Conservation (phyloP, 2,113 vertebrate genomes). For the Pipa parva region DNA sequence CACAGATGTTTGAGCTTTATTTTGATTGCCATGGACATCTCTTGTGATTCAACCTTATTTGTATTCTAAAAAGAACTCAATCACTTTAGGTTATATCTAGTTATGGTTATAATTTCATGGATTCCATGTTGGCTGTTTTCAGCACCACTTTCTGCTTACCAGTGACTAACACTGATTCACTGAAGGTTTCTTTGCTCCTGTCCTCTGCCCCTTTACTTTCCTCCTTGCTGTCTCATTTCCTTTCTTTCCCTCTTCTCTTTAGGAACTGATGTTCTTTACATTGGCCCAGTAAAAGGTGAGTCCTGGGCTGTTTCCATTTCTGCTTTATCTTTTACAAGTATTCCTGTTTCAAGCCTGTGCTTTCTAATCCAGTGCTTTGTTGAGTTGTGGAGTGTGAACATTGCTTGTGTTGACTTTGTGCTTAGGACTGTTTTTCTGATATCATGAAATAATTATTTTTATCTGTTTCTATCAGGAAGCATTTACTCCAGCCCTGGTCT, state of each 20-base stretch:
- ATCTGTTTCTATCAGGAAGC: slow-evolving; percentile 72
- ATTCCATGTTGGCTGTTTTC: no score
- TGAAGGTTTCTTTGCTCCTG: slow-evolving; percentile 8
- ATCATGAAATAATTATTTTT: not conserved
- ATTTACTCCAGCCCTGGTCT: slow-evolving; percentile 97
- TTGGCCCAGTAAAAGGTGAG: slow-evolving; percentile 99
- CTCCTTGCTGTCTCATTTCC: slow-evolving; percentile 66
- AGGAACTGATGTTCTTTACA: slow-evolving; percentile 98
- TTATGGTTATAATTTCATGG: no score
- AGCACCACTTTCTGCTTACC: no score
- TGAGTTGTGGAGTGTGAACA: slow-evolving; percentile 46
- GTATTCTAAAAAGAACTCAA: no score
- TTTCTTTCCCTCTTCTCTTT: slow-evolving; percentile 77
- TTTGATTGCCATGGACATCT: no score
- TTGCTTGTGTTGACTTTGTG: slow-evolving; percentile 20
- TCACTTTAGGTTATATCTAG: no score
- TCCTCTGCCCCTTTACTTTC: slow-evolving; percentile 48
- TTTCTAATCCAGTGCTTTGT: slow-evolving; percentile 53
- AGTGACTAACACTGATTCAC: no score
- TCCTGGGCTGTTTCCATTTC: slow-evolving; percentile 56
- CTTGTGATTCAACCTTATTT: no score
- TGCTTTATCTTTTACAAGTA: slow-evolving; percentile 46
- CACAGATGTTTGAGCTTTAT: no score
- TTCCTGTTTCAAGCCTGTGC: slow-evolving; percentile 17
- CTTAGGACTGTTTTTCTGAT: not conserved